Conservation (phyloP, 2,888 invertebrate genomes). For the Bembecia ichneumoniformis region DNA sequence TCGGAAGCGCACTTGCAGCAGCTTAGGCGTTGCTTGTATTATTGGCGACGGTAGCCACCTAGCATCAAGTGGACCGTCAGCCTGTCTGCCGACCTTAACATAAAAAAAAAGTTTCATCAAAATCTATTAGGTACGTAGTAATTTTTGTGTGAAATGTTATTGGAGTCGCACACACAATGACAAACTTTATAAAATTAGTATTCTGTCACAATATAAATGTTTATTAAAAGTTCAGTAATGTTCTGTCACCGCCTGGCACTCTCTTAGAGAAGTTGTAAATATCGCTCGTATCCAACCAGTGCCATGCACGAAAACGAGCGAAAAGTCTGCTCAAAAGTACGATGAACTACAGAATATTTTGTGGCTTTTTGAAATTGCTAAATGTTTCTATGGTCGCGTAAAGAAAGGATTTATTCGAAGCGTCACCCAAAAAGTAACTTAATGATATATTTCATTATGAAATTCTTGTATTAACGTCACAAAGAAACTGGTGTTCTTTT, state of each 20-base stretch:
- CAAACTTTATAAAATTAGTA: too few species aligned
- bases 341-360: background rate
- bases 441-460: background rate
- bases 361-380: background rate
- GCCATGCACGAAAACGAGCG: background rate
- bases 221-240: background rate
- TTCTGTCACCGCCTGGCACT: slow-evolving; percentile 24
- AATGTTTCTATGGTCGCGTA: background rate
- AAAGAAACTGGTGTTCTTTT: background rate
- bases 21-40: too few species aligned
- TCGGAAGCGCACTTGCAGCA: too few species aligned
- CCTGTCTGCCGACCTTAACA: too few species aligned
- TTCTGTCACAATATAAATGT: background rate
- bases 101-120: too few species aligned
- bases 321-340: background rate
- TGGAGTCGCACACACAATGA: too few species aligned
- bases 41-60: too few species aligned
- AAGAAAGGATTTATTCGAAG: background rate
- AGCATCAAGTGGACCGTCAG: too few species aligned
- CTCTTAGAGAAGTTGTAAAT: slow-evolving; percentile 16
- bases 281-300: background rate
- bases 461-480: background rate
- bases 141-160: too few species aligned
- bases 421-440: background rate
- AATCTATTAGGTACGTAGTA: too few species aligned